Evolutionary conservation across 2,888 invertebrate genomes (phyloP), one percentile per base, ranked within the genome.

Genomic region (Scaptomyza parva): DNA sequence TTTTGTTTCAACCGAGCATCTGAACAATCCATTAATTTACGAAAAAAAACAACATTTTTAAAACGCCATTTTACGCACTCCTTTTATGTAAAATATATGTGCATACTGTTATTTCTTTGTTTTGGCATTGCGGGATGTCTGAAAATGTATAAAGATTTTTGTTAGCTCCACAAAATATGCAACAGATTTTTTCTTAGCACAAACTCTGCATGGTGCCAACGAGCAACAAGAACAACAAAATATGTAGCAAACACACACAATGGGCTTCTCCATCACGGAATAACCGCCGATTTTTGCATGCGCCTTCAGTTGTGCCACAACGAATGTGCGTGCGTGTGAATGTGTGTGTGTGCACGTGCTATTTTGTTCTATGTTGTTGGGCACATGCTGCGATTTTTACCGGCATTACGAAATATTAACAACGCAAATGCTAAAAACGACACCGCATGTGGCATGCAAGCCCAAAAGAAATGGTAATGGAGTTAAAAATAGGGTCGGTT

Each of bases 371-470:
- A 44, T 60, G 44, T 53, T 44, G 48, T 50, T 60, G 57, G 61
- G 67, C 80, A 70, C 82, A 73, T 47, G 82, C 82, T 83, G 82
- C 60, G 82, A 86, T 83, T 86, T 85, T 83, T 83, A 83, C 83
- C 82, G 86, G 78, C 76, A 80, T 76, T 78, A 78, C 86, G 73
- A 80, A 83, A 86, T 86, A 83, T 83, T 80, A 83, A 86, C 86
- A 86, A 63, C 70, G 63, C 69, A 72, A 80, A 80, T 72, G 62
- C 60, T 30, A 65, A 67, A 70, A 71, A 53, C 58, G 58, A 57
- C 70, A 54, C 74, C 70, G 71, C 74, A 71, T 70, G 74, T 74
- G 74, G 76, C 72, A 72, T 39, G 30, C 64, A 65, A 48, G 20
- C 64, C 60, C 60, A 54, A 50, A 60, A 62, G 63, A 45, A 70